Base-by-base conservation (phyloP, 2,888 invertebrate genomes). In the Unio pictorum region DNA sequence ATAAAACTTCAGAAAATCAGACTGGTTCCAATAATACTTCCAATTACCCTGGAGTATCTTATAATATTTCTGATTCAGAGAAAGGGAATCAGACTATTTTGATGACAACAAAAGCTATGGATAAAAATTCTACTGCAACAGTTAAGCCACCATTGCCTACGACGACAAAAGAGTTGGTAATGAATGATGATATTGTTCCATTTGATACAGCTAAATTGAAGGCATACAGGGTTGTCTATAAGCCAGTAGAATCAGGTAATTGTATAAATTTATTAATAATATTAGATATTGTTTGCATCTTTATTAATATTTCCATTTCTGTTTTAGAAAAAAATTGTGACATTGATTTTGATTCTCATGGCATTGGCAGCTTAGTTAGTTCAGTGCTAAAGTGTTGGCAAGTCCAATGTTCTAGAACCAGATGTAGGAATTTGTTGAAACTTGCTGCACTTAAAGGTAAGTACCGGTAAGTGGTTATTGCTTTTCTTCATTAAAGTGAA, bases 201-300 rank as follows among this genome's bases (percentile, higher is more conserved):
- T 76, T 74, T 54, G 74, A 76, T 57, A 64, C 69, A 64, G 79
- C 75, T 56, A 64, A 60, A 62, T 67, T 79, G 28, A 72, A 64
- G 11, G 59, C 66, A 20, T 79, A 76, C 45, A 45, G 69, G n/a
- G 56, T 79, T 30, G 65, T 64, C 8, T 69, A 74, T 60, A 71
- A 58, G 60, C 59, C 55, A 58, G 55, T 55, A 67, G 61, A 59
- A 60, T 45, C 58, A 62, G 71, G 71, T 71, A n/a, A 66, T 45
- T 66, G n/a, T 45, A 2, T 45, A 45, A 11, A 45, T 1, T 45
- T 45, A 45, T 45, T 11, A 11, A 45, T 45, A 45, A 45, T 45
- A 45, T 45, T 45, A 11, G 11, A 34, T 34, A 7, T 34, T 34
- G 34, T 3, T 34, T 34, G 34, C 7, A 34, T 34, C 7, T 34